A percentile compares a stretch with the other conserved stretches of the same genome.
Conservation (phyloP, 2,113 vertebrate genomes). For the Trichechus manatus region DNA sequence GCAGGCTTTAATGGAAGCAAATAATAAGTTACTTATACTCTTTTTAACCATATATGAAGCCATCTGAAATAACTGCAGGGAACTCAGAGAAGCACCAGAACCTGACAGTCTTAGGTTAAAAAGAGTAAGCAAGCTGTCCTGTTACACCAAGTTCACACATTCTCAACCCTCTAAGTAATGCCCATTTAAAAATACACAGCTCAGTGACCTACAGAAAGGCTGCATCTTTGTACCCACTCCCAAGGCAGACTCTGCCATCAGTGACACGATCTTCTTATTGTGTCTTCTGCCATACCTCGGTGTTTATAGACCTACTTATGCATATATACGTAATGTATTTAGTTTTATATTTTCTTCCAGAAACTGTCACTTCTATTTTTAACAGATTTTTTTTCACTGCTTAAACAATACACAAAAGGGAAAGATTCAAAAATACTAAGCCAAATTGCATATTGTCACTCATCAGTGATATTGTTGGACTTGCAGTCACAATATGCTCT, state of each 20-base stretch:
- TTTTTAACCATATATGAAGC: not conserved
- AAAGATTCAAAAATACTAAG: slow-evolving; percentile 1
- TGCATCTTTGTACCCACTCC: not conserved
- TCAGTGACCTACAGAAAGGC: not conserved
- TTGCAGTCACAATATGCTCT: not conserved
- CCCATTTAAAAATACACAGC: slow-evolving; percentile 6
- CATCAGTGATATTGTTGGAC: no score
- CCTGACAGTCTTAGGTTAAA: not conserved
- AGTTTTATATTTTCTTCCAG: slow-evolving; percentile 34
- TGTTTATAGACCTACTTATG: not conserved
- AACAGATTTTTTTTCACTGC: not conserved
- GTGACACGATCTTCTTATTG: not conserved
- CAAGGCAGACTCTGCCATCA: not conserved
- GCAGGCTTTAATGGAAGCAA: not conserved
- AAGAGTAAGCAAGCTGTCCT: not conserved
- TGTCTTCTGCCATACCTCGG: not conserved
- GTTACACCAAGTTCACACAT: not conserved
- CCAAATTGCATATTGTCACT: not conserved
- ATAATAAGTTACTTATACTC: not conserved
- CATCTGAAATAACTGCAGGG: slow-evolving; percentile 9
- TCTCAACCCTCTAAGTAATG: not conserved
- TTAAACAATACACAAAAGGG: slow-evolving; percentile 26
- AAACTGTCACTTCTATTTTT: slow-evolving; percentile 31
- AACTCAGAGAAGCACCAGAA: not conserved
- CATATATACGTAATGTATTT: not conserved